Evolutionary conservation across 1,140 invertebrate genomes (phyloP).

Genomic region (Calephelis nemesis): DNA sequence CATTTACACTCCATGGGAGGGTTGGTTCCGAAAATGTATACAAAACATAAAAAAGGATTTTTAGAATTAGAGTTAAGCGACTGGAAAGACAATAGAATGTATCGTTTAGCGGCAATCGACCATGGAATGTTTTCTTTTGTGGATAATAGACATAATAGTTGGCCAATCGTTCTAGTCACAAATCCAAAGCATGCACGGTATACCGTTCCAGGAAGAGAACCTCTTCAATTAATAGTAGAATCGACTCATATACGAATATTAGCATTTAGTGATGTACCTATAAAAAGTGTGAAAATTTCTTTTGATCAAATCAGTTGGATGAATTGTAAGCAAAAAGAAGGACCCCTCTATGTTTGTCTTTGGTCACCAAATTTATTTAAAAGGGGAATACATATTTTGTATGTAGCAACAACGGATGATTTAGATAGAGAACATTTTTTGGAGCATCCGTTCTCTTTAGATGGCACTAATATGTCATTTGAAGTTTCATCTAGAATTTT

Average conservation of each 20-base stretch:
- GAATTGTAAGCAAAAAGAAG: constrained; percentile 80
- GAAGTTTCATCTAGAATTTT: constrained; percentile 83
- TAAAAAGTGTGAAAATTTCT: constrained; percentile 86
- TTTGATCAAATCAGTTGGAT: constrained; percentile 81
- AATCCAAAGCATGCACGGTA: constrained; percentile 93
- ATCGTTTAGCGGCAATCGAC: constrained; percentile 90
- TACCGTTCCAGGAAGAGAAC: constrained; percentile 86
- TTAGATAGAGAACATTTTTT: constrained; percentile 80
- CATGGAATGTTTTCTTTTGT: constrained; percentile 94
- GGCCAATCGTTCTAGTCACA: constrained; percentile 91
- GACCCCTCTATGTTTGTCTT: constrained; percentile 85
- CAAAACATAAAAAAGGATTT: constrained; percentile 89
- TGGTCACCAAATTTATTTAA: constrained; percentile 86
- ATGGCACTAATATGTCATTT: constrained; percentile 85
- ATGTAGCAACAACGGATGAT: constrained; percentile 83
- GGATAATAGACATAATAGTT: constrained; percentile 87
- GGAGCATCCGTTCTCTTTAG: constrained; percentile 88
- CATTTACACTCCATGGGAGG: constrained; percentile 93
- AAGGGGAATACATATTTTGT: constrained; percentile 85
- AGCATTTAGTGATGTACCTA: constrained; percentile 85
- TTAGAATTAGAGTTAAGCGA: constrained; percentile 95
- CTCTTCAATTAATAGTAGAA: constrained; percentile 82
- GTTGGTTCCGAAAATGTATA: constrained; percentile 91
- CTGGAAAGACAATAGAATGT: constrained; percentile 96
- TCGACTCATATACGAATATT: constrained; percentile 91